Evolutionary conservation across 2,888 invertebrate genomes (phyloP).

Genomic region (Amitus sp.): DNA sequence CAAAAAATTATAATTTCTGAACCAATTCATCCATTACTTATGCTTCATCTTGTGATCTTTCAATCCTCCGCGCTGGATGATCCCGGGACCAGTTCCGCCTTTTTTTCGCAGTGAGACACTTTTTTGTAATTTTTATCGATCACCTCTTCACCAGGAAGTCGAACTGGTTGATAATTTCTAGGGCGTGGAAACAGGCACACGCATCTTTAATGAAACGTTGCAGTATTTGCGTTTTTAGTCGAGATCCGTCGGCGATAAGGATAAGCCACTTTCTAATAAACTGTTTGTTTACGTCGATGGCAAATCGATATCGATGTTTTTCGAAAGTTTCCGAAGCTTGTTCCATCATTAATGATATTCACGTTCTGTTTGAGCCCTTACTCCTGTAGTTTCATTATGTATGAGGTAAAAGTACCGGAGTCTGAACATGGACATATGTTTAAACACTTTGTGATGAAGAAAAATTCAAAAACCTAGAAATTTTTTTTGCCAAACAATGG

Average conservation of each 20-base stretch:
- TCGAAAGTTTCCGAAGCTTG: not conserved
- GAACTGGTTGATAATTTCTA: conserved; percentile 6
- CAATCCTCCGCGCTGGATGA: conserved; percentile 15
- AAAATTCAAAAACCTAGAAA: no score
- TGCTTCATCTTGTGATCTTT: conserved; percentile 25
- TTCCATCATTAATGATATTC: not conserved
- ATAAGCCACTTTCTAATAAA: not conserved
- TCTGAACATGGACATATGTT: no score
- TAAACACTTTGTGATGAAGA: no score
- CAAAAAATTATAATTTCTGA: conserved; percentile 25
- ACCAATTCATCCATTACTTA: conserved; percentile 19
- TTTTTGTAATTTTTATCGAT: conserved; percentile 6
- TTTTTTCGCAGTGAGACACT: not conserved
- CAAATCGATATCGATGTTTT: not conserved
- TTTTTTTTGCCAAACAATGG: no score
- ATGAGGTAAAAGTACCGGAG: no score
- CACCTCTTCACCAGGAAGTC: not conserved
- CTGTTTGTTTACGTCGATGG: conserved; percentile 3
- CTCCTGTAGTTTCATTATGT: no score
- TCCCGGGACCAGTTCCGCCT: not conserved
- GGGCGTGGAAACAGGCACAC: conserved; percentile 7
- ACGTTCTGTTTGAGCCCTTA: not conserved
- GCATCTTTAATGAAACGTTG: conserved; percentile 8
- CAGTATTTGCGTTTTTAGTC: conserved; percentile 3
- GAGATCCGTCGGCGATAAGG: not conserved